Evolutionary conservation across 2,113 vertebrate genomes (phyloP), one percentile per base, ranked within the genome.

Genomic region (Speoplatyrhinus poulsoni): DNA sequence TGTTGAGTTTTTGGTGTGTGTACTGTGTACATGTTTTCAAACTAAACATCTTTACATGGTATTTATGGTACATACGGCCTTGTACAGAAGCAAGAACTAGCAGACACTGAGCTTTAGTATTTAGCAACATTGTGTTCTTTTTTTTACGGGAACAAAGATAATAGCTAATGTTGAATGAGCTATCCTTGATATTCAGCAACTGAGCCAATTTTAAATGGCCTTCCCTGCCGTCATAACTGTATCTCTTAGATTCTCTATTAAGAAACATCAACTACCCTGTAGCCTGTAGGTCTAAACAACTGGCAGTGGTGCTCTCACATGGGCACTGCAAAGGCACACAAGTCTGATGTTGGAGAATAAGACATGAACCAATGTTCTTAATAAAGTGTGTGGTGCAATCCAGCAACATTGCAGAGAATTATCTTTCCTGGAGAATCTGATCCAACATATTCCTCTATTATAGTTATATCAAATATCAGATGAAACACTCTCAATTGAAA

Each of bases 261-360:
- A 50, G 49, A 50, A 50, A 13, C 11, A 11, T 11, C 10, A 50
- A 50, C 10, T 11, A 50, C 4, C 11, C 11, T 50, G 49, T 50
- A 26, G 26, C 26, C 26, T 26, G 13, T 4, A 12, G 49, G 49
- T 50, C 13, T 41, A 41, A 41, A 41, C 36, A 41, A 41, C 36
- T 41, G 36, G 36, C 4, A 41, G 5, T 41, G 36, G 36, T 41
- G 36, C 6, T 41, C 36, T 12, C 49, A 50, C 49, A 50, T 11
- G 12, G 9, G 13, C 49, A 16, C 54, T 41, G 74, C 95, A 82
- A 94, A 95, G 73, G 93, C 93, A 70, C 93, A 94, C 61, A 95
- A 13, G 19, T 63, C 68, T 73, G 75, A 68, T 79, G 26, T 52
- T 32, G 70, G 74, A 74, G 83, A 85, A 80, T 83, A 76, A 82